Base-by-base conservation (phyloP, 2,888 invertebrate genomes). In the Plagodis pulveraria region DNA sequence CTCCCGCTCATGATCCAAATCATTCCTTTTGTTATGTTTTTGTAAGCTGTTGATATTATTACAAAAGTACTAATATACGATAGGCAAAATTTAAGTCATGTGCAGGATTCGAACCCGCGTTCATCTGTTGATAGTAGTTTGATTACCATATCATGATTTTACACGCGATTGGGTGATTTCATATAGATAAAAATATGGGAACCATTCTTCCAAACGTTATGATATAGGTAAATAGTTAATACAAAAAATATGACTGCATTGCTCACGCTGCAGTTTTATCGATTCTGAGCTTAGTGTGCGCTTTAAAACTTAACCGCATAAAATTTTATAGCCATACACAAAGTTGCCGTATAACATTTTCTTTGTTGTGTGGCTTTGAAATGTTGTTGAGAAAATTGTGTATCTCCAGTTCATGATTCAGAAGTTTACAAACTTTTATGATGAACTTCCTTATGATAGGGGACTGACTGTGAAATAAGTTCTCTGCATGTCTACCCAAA, bases 261-360 rank as follows among this genome's bases (percentile, higher is more conserved):
- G 36, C n/a, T 8, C 0, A 44, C 11, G n/a, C 38, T 45, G 40
- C 12, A 12, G 49, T 48, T 41, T 47, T 47, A 56, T 42, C 40
- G 47, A 51, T 51, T 50, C 22, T 5, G 22, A 40, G 50, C 12
- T 51, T 43, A 44, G 52, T 48, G 40, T 48, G 38, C 38, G 47
- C 48, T 48, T 47, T 52, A 48, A 52, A 51, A 52, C 52, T 52
- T 48, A 5, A 44, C 43, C 43, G 38, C 57, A 48, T 58, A 58
- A 48, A 48, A 52, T 58, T 58, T 58, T 57, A 57, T 57, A 47
- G 34, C 38, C 12, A 47, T 46, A 51, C 11, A 57, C 56, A 57
- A 51, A 51, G 56, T 57, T 51, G 50, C 50, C 42, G 51, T 38
- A 57, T 56, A 57, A 36, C 46, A 51, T 47, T 50, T 51, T 57